Evolutionary conservation across 2,888 invertebrate genomes (phyloP), one percentile per base, ranked within the genome.

Genomic region (Ellobium chinense): DNA sequence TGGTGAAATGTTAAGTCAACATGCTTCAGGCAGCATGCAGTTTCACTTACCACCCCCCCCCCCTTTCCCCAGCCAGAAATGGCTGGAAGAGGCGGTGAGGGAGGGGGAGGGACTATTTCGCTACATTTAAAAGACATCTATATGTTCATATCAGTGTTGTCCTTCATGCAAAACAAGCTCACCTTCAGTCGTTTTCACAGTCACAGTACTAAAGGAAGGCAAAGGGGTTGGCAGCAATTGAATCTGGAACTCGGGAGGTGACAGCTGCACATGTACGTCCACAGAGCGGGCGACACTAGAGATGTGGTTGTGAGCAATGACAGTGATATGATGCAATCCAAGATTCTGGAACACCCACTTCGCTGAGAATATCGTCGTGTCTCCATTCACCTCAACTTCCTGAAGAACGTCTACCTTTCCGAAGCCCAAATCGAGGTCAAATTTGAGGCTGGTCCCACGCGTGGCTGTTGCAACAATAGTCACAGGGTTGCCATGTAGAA

Each of bases 221-320:
- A 70, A 39, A 3, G 65, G 46, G 14, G 72, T 62, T 37, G 58
- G 21, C 39, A 76, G 56, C 18, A 77, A 9, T 37, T 76, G 34
- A 72, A 78, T 54, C 9, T 34, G 14, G 21, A 68, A 58, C 54
- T 86, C 73, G 12, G 76, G 76, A 14, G 72, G 72, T 34, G 36
- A 12, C 36, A 80, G 69, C 72, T 86, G 82, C 14, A 89, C 86
- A 75, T 86, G 82, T 21, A 90, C 85, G 7, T 86, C 81, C 0
- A 85, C 81, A 3, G 74, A 66, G 65, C 85, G 73, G 12, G 78
- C 63, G 3, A 83, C 82, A 66, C 85, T 85, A 0, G 90, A 90
- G 7, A 91, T 86, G 2, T 84, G 62, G 81, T 91, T 91, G 73
- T 84, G 87, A 3, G 87, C 90, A 78, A 79, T 85, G 7, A 89